Base-by-base conservation (phyloP, 2,113 vertebrate species). In the Morone saxatilis region DNA sequence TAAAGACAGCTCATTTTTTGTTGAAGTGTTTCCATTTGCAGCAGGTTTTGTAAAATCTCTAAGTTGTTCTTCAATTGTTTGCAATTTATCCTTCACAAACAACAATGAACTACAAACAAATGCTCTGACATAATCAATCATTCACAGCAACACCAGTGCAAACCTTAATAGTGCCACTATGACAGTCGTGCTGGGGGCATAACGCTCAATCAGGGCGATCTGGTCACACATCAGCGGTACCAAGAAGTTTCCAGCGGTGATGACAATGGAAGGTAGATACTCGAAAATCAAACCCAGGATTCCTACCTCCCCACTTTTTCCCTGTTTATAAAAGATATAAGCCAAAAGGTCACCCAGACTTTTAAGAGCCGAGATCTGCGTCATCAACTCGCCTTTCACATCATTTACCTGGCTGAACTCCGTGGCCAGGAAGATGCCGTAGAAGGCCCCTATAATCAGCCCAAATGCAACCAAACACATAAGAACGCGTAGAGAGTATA, bases 231-330 rank as follows among this genome's bases (percentile, higher is more conserved):
- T 72, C 1, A 94, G 57, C 0, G 97, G 97, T 66, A 98, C 94
- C 76, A 98, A 7, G 9, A 97, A 95, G 92, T 98, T 98, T 77
- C 93, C 95, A 0, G n/a, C 45, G 0, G 96, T 96, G 91, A 98
- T 97, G 87, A 96, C 96, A 6, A 96, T 95, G 66, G 97, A 98
- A 0, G 97, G 97, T 0, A 98, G 94, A 76, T 96, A 98, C 71
- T 96, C 78, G 19, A 95, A 91, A 65, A 94, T 1, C 12, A 98
- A 91, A 22, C 91, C 90, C 50, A 95, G 47, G 38, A 97, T 62
- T 25, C 91, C 94, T 0, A 19, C 0, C 17, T 51, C 0, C 0
- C 7, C 17, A 36, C 11, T 81, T 1, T 10, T 45, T 45, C 51
- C 41, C 73, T 66, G 74, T 70, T 77, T 80, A 51, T 47, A 41